Evolutionary conservation across 2,113 vertebrate species (phyloP).

Genomic region (crab-eating macaque (Macaca fascicularis)): T2T-MFA8v1.1 NC_088384.1:81872501-81873000

Average conservation of each 20-base stretch:
- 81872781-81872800: not conserved
- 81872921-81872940: not conserved
- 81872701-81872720: not conserved
- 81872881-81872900: not conserved
- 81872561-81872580: not conserved
- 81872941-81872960: not conserved
- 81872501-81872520: not conserved
- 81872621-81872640: not conserved
- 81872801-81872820: not conserved
- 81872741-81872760: not conserved
- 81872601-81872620: not conserved
- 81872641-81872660: not conserved
- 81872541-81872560: not conserved
- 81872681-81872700: not conserved
- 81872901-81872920: not conserved
- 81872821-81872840: not conserved
- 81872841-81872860: not conserved
- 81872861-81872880: not conserved
- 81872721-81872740: not conserved
- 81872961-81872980: too few relatives aligned
- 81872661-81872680: not conserved
- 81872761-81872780: not conserved
- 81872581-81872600: not conserved
- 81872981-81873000: not conserved
- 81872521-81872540: not conserved